Evolutionary conservation across 2,113 vertebrate species (phyloP).

Genomic region (Siniperca chuatsi): DNA sequence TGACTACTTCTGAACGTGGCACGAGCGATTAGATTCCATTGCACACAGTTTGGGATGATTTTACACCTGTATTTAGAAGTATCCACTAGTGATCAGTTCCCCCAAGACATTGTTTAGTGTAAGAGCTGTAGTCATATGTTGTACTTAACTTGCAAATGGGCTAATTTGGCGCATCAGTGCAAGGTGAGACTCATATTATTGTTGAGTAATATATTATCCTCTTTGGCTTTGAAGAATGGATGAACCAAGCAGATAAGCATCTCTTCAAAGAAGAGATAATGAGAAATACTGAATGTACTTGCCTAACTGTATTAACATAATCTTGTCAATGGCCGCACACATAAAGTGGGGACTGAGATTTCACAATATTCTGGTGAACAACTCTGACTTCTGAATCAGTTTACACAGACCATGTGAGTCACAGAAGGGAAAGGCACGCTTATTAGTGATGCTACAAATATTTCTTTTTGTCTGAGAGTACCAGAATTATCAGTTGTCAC

Average conservation of each 20-base stretch:
- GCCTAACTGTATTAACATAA: not conserved
- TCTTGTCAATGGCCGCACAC: not conserved
- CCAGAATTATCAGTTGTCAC: not conserved
- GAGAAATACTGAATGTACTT: not conserved
- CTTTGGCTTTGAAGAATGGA: not conserved
- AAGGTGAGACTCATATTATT: not conserved
- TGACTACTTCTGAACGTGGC: not conserved
- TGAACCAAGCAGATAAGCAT: not conserved
- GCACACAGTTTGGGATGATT: not conserved
- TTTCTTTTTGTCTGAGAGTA: not conserved
- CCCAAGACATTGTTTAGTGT: not conserved
- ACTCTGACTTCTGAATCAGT: not conserved
- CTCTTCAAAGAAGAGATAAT: not conserved
- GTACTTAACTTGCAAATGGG: not conserved
- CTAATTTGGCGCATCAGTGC: not conserved
- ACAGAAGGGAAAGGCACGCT: not conserved
- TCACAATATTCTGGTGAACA: slow-evolving; percentile 15
- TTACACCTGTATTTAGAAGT: not conserved
- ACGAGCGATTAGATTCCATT: not conserved
- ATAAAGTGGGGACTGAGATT: not conserved
- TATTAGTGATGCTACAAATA: not conserved
- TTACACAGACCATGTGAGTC: slow-evolving; percentile 11
- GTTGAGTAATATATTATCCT: not conserved
- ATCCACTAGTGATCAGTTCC: not conserved
- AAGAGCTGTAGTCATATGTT: not conserved